Conservation (phyloP, 2,888 invertebrate species). For the Drosophila recens region DNA sequence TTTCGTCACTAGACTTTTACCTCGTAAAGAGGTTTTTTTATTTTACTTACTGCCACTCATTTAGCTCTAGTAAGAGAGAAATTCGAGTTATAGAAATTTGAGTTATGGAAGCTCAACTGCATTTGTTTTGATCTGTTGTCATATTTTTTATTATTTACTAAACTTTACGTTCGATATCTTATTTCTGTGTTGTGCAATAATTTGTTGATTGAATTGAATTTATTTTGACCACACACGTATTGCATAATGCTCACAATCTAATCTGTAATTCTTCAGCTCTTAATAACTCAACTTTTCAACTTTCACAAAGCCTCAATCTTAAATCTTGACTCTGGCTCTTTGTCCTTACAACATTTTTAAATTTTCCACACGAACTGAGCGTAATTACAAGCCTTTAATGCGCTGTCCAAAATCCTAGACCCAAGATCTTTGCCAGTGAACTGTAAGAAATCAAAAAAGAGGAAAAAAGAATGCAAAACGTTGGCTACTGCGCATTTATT, state of each 20-base stretch:
- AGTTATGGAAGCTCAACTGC: too few species aligned
- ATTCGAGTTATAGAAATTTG: too few species aligned
- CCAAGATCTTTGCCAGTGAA: slow-evolving; percentile 47
- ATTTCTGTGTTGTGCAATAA: not conserved
- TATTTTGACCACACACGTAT: slow-evolving; percentile 62
- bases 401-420: slow-evolving; percentile 17
- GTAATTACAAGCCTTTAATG: slow-evolving; percentile 67
- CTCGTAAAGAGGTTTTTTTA: too few species aligned
- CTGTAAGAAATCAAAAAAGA: slow-evolving; percentile 75
- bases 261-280: slow-evolving; percentile 19
- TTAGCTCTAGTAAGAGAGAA: too few species aligned
- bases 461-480: slow-evolving; percentile 37
- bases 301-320: slow-evolving; percentile 16
- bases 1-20: too few species aligned
- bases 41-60: too few species aligned
- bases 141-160: too few species aligned
- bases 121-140: not conserved
- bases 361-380: slow-evolving; percentile 63
- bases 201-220: not conserved
- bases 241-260: slow-evolving; percentile 51
- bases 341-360: slow-evolving; percentile 14
- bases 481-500: slow-evolving; percentile 78
- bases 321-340: slow-evolving; percentile 41
- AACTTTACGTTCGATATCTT: not conserved
- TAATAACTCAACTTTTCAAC: slow-evolving; percentile 38